These are phyloP conservation scores for Platygyra sinensis DNA, from an alignment of 64 coral and sea anemone genomes.

Conservation along the genomic window DNA sequence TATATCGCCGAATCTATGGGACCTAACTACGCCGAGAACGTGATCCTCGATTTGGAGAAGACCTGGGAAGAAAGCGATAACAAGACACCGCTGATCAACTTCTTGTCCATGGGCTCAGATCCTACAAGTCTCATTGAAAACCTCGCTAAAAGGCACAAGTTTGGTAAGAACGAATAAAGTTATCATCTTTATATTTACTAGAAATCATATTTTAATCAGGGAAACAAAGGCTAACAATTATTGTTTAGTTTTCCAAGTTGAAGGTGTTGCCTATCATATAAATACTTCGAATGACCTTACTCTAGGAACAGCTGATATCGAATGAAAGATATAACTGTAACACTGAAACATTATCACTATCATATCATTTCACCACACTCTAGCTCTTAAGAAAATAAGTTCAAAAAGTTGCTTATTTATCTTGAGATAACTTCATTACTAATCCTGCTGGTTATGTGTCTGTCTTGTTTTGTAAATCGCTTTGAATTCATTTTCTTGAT, in stretches of 20 bases:
- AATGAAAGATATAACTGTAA: no score
- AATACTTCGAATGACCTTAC: no score
- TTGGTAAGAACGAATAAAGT: conserved; percentile 61
- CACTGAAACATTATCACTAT: no score
- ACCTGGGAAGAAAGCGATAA: conserved; percentile 93
- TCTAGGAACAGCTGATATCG: no score
- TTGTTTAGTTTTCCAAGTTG: not conserved
- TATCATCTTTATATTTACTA: not conserved
- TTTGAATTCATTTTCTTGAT: not conserved
- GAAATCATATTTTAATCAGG: not conserved
- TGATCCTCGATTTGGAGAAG: conserved; percentile 98
- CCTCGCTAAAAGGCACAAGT: conserved; percentile 89
- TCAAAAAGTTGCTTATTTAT: no score
- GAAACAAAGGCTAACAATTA: no score
- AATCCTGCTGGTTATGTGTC: no score
- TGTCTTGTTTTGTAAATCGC: no score
- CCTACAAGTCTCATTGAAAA: conserved; percentile 88
- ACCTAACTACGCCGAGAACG: conserved; percentile 79
- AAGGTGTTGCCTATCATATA: no score
- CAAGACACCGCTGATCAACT: conserved; percentile 91
- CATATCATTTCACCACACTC: no score
- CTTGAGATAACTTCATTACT: no score
- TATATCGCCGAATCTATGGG: conserved; percentile 90
- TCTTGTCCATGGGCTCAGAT: conserved; percentile 97
- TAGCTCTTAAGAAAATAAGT: no score